Percentiles rank a stretch among this genome's conserved stretches.
phyloP scores from a whole-genome alignment of 2,888 invertebrate species.

The Trissolcus japonicus region DNA sequence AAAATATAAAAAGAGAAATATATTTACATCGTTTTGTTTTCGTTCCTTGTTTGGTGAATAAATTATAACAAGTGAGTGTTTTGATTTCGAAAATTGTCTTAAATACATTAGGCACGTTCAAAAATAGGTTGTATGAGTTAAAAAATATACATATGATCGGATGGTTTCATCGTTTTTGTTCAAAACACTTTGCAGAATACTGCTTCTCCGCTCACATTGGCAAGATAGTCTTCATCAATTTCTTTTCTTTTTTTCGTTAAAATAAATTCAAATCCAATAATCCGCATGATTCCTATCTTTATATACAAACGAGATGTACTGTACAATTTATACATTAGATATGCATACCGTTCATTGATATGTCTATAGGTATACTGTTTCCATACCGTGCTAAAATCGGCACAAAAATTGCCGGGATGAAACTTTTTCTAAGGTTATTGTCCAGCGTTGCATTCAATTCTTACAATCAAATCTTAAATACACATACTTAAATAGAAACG shows the following conservation, averaged over 20 bases:
- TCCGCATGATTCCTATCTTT: slow-evolving; percentile 26
- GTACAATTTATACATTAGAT: slow-evolving; percentile 49
- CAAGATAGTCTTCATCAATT: slow-evolving; percentile 11
- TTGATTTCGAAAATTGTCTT: neutral
- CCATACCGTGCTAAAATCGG: slow-evolving; percentile 7
- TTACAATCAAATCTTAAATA: neutral
- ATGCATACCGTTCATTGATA: slow-evolving; percentile 35
- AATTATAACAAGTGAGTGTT: neutral
- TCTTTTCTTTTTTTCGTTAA: neutral
- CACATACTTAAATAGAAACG: neutral
- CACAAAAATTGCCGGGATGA: neutral
- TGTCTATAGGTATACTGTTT: slow-evolving; percentile 15
- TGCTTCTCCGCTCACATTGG: slow-evolving; percentile 18
- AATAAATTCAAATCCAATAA: slow-evolving; percentile 16
- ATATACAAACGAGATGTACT: slow-evolving; percentile 44
- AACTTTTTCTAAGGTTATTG: too few relatives aligned
- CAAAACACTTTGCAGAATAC: slow-evolving; percentile 18
- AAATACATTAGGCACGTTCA: neutral
- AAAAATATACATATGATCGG: neutral
- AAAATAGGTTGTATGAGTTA: too few relatives aligned
- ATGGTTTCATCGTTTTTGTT: neutral
- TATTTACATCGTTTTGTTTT: slow-evolving; percentile 10
- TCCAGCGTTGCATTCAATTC: neutral
- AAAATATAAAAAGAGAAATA: slow-evolving; percentile 18
- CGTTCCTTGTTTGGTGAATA: neutral